Percentiles rank a stretch among this genome's conserved stretches.
Evolutionary conservation across 2,113 vertebrate genomes (phyloP).

Genomic region (Scolopax mira): DNA sequence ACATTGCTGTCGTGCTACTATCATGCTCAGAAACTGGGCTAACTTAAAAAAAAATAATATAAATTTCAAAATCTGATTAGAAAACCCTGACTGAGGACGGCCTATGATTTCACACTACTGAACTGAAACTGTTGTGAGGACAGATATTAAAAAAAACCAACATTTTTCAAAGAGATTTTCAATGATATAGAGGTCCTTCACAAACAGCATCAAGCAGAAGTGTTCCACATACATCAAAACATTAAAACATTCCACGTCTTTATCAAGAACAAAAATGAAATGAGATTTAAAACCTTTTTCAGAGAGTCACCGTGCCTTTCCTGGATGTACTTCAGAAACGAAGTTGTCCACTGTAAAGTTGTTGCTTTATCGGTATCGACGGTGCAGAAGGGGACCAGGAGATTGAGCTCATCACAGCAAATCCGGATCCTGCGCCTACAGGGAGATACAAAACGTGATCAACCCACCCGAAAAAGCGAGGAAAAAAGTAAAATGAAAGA

Average conservation of each 20-base stretch:
- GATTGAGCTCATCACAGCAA: slow-evolving; percentile 92
- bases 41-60: background rate
- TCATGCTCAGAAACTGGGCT: background rate
- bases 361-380: slow-evolving; percentile 88
- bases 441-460: background rate
- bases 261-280: background rate
- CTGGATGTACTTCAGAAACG: slow-evolving; percentile 88
- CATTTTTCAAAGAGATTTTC: background rate
- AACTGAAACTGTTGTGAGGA: background rate
- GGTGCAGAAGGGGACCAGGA: slow-evolving; percentile 88
- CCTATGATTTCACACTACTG: background rate
- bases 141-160: background rate
- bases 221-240: background rate
- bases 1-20: background rate
- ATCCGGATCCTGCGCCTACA: slow-evolving; percentile 87
- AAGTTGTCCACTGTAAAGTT: slow-evolving; percentile 89
- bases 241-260: background rate
- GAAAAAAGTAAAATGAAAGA: background rate
- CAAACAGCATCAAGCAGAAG: background rate
- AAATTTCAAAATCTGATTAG: background rate
- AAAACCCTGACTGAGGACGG: background rate
- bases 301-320: slow-evolving; percentile 84
- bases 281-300: slow-evolving; percentile 78
- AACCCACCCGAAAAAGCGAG: fast-evolving
- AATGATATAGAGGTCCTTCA: background rate